phyloP scores from a whole-genome alignment of 2,797 vertebrate species.

The Pseudomugil gertrudae region DNA sequence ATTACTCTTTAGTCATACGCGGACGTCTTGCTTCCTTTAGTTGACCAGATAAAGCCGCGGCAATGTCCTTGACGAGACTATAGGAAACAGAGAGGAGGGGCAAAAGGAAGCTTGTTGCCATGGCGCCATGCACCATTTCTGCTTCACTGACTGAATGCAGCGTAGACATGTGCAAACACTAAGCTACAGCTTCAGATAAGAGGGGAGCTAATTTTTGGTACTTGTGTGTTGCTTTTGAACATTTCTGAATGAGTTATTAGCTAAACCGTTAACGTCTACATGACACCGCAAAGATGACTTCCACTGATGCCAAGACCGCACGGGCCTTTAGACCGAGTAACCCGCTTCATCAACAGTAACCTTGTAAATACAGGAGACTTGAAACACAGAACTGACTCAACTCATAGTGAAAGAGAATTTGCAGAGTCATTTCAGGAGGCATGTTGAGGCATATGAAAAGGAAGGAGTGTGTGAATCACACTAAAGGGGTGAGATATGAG shows the following conservation, averaged over 20 bases:
- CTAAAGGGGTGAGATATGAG: constrained; percentile 10
- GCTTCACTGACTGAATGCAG: constrained; percentile 51
- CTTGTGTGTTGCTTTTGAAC: neutral
- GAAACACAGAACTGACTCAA: constrained; percentile 6
- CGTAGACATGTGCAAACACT: constrained; percentile 50
- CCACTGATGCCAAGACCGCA: constrained; percentile 43
- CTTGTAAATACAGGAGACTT: constrained; percentile 18
- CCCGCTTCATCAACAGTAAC: constrained; percentile 36
- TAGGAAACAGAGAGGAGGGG: constrained; percentile 60
- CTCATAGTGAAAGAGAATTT: neutral
- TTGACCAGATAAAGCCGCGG: constrained; percentile 59
- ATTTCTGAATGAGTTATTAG: constrained; percentile 32
- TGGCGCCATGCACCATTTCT: constrained; percentile 63
- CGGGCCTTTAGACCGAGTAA: constrained; percentile 44
- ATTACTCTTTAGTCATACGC: constrained; percentile 69
- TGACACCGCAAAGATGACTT: constrained; percentile 21
- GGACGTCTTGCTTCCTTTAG: constrained; percentile 66
- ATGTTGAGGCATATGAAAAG: constrained; percentile 23
- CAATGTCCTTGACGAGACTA: constrained; percentile 70
- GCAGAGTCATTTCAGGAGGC: constrained; percentile 1
- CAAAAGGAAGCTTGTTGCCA: constrained; percentile 65
- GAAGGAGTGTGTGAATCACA: constrained; percentile 1
- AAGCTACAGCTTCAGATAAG: constrained; percentile 16
- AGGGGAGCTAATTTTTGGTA: constrained; percentile 5
- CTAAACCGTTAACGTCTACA: constrained; percentile 8